Percentiles rank a stretch among this genome's conserved stretches.
Conservation (phyloP, 2,113 vertebrate species). For the Rhagologus leucostigma region DNA sequence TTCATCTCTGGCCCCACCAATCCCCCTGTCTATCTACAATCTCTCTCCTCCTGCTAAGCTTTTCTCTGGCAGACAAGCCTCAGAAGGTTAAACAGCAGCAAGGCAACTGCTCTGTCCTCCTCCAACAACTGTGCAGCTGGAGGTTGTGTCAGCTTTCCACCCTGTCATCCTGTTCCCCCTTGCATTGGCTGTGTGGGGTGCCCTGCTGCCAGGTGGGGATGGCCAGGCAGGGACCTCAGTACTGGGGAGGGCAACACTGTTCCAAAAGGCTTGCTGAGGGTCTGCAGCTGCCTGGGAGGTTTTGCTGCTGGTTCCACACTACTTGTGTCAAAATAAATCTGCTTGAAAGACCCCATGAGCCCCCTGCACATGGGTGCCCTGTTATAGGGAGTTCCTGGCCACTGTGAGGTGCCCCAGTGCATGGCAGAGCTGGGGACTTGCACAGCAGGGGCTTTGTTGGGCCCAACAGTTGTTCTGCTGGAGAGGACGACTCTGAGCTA, state of each 20-base stretch:
- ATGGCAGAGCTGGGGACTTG: not conserved
- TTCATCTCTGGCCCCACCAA: not conserved
- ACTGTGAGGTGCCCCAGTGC: not conserved
- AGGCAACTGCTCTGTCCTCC: not conserved
- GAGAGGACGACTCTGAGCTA: fast-evolving
- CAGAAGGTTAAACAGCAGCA: not conserved
- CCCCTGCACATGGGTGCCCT: not conserved
- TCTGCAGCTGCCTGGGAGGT: not conserved
- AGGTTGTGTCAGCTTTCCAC: not conserved
- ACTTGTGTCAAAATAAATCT: fast-evolving
- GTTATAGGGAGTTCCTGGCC: not conserved
- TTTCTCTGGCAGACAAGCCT: not conserved
- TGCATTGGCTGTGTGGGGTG: fast-evolving
- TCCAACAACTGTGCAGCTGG: fast-evolving
- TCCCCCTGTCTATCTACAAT: not conserved
- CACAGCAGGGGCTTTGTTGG: not conserved
- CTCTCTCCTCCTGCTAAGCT: not conserved
- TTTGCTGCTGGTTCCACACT: not conserved
- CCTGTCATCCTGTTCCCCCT: not conserved
- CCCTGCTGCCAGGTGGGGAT: not conserved
- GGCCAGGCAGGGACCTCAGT: not conserved
- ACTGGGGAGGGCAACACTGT: fast-evolving
- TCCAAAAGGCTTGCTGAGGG: not conserved
- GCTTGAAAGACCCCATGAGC: not conserved
- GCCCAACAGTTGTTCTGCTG: not conserved